Conservation (phyloP, 2,113 vertebrate genomes). For the Alouatta palliata region DNA sequence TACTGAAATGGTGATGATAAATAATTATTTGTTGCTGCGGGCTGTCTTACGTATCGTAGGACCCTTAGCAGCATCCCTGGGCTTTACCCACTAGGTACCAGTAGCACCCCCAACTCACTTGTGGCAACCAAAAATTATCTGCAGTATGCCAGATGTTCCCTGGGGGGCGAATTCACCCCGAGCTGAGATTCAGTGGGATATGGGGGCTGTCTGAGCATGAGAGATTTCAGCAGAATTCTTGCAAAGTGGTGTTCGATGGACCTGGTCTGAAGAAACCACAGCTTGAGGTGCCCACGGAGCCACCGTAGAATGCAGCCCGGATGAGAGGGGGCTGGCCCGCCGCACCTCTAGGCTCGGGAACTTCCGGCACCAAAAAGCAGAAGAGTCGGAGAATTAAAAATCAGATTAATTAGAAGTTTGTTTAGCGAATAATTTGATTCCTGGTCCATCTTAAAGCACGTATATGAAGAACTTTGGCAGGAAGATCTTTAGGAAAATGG, state of each 20-base stretch:
- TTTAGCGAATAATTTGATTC: neutral
- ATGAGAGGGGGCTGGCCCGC: neutral
- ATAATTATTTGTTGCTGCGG: neutral
- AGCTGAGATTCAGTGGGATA: neutral
- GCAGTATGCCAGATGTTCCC: neutral
- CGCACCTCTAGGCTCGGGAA: neutral
- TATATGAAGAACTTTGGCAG: neutral
- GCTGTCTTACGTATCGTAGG: neutral
- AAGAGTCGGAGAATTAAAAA: neutral
- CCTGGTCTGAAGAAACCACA: neutral
- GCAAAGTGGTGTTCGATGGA: neutral
- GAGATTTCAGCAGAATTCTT: neutral
- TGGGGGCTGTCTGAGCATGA: neutral
- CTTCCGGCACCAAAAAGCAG: neutral
- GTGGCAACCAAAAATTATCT: neutral
- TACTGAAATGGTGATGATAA: neutral
- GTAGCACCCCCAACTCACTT: neutral
- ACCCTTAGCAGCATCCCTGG: neutral
- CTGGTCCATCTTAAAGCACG: neutral
- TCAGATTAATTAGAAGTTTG: neutral
- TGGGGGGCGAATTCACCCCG: neutral
- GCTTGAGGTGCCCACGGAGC: neutral
- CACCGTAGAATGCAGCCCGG: rapidly evolving
- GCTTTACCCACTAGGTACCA: neutral
- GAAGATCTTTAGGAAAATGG: neutral